Evolutionary conservation across 37 sponge, comb jelly and placozoan species (phyloP).

Genomic region (Halisarca cf. caerulea): DNA sequence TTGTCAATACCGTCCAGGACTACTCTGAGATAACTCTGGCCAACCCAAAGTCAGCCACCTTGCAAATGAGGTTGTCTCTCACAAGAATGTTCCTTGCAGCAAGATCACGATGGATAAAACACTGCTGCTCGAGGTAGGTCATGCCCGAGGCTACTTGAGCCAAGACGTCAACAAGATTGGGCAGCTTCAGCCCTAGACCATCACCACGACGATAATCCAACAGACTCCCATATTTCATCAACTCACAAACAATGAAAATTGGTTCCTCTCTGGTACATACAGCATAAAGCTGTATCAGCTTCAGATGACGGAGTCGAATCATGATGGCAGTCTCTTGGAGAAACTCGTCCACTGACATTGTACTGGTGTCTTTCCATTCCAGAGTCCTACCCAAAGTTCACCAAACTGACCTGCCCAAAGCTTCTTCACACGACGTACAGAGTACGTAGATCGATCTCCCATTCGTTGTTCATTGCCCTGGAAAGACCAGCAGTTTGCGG

Average conservation of each 20-base stretch:
- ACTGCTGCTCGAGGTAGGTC: constrained; percentile 72
- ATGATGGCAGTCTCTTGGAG: constrained; percentile 64
- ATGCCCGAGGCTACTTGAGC: constrained; percentile 70
- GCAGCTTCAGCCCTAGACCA: constrained; percentile 48
- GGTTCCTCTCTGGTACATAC: constrained; percentile 74
- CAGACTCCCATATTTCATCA: constrained; percentile 70
- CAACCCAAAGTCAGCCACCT: constrained; percentile 97
- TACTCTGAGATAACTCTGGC: too few relatives aligned
- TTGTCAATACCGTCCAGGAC: too few relatives aligned
- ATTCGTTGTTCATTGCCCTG: constrained; percentile 12
- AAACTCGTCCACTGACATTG: constrained; percentile 60
- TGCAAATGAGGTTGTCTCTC: constrained; percentile 87
- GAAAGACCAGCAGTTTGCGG: constrained; percentile 75
- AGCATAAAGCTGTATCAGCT: constrained; percentile 71
- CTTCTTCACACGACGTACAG: constrained; percentile 28
- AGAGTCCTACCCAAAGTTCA: constrained; percentile 59
- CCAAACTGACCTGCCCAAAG: constrained; percentile 43
- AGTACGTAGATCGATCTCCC: constrained; percentile 35
- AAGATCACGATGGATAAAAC: constrained; percentile 88
- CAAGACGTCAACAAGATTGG: constrained; percentile 57
- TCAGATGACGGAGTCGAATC: constrained; percentile 56
- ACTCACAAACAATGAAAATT: constrained; percentile 71
- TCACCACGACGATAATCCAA: constrained; percentile 68
- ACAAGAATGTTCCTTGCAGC: constrained; percentile 97
- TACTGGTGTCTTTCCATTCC: constrained; percentile 59